These are phyloP conservation scores for sheep (Ovis aries) DNA, from an alignment of 2,113 vertebrate genomes.

Conservation along the genomic window ARS-UI_Ramb_v3.0 NC_056072.1:40688501-40689000, in stretches of 20 bases:
- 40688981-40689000: slow-evolving; percentile 31
- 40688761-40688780: slow-evolving; percentile 85
- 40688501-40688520: slow-evolving; percentile 12
- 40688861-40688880: slow-evolving; percentile 75
- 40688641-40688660: slow-evolving; percentile 82
- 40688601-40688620: slow-evolving; percentile 79
- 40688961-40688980: slow-evolving; percentile 43
- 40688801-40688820: slow-evolving; percentile 83
- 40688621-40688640: slow-evolving; percentile 78
- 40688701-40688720: slow-evolving; percentile 83
- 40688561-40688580: slow-evolving; percentile 61
- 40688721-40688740: slow-evolving; percentile 84
- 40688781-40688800: slow-evolving; percentile 82
- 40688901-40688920: slow-evolving; percentile 68
- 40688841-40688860: slow-evolving; percentile 77
- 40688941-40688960: slow-evolving; percentile 69
- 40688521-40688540: neutral
- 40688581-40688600: slow-evolving; percentile 64
- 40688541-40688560: slow-evolving; percentile 39
- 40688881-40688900: slow-evolving; percentile 64
- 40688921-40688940: slow-evolving; percentile 59
- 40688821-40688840: slow-evolving; percentile 78
- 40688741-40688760: slow-evolving; percentile 87
- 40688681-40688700: slow-evolving; percentile 84
- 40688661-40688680: slow-evolving; percentile 83